Conservation (phyloP, 1,140 invertebrate species). For the Gyrodactylus salaris region DNA sequence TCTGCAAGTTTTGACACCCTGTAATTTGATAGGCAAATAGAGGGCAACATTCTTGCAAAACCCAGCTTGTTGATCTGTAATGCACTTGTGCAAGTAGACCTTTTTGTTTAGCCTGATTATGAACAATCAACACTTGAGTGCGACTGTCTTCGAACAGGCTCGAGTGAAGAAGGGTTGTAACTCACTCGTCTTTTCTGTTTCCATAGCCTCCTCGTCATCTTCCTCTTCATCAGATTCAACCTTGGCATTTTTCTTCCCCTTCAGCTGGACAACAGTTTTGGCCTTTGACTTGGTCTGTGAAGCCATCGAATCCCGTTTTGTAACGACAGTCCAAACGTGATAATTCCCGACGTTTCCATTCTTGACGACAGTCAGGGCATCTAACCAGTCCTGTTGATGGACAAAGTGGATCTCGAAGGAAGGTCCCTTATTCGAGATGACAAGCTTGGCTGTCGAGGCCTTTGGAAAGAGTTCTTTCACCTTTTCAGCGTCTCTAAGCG, state of each 20-base stretch:
- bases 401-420: not conserved
- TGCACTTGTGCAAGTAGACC: not conserved
- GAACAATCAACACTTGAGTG: not conserved
- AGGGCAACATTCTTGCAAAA: not conserved
- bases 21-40: not conserved
- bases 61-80: not conserved
- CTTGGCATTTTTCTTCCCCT: not conserved
- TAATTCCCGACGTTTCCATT: not conserved
- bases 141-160: not conserved
- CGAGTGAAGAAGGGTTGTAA: not conserved
- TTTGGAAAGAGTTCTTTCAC: not conserved
- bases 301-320: not conserved
- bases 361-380: not conserved
- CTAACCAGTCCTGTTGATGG: not conserved
- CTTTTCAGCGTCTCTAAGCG: not conserved
- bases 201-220: not conserved
- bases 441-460: not conserved
- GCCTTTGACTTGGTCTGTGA: not conserved
- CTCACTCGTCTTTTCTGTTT: not conserved
- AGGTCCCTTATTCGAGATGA: not conserved
- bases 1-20: not conserved
- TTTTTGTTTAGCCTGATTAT: not conserved
- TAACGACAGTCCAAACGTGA: not conserved
- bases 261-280: not conserved
- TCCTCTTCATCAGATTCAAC: not conserved